Percentiles rank a stretch among this genome's conserved stretches.
Evolutionary conservation across 2,113 vertebrate genomes (phyloP).

Genomic region (Brachyhypopomus gauderio): DNA sequence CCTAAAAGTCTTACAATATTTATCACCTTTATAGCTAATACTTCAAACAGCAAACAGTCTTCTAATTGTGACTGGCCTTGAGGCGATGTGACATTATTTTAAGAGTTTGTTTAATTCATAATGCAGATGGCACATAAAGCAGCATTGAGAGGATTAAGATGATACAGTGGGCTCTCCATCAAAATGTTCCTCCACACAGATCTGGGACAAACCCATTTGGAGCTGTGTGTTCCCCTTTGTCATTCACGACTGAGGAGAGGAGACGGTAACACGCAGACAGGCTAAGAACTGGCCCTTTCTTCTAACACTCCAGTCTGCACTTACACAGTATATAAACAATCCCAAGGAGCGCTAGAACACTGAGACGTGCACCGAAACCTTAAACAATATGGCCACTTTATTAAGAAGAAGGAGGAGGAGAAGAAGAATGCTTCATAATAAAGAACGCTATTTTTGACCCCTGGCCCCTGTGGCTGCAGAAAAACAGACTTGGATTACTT

Average conservation of each 20-base stretch:
- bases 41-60: conserved; percentile 40
- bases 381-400: neutral
- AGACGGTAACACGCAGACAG: neutral
- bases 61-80: conserved; percentile 43
- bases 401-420: too few relatives aligned
- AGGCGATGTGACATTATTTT: conserved; percentile 37
- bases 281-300: conserved; percentile 1
- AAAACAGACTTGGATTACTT: too few relatives aligned
- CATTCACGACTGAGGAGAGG: conserved; percentile 24
- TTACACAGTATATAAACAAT: conserved; percentile 1
- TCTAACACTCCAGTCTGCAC: conserved; percentile 11
- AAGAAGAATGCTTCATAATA: too few relatives aligned
- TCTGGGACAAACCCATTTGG: conserved; percentile 47
- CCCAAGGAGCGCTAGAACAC: neutral
- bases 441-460: too few relatives aligned
- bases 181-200: conserved; percentile 46
- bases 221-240: conserved; percentile 27
- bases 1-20: conserved; percentile 41
- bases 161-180: conserved; percentile 40
- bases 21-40: conserved; percentile 43
- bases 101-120: conserved; percentile 50
- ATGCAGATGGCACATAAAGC: conserved; percentile 53
- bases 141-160: conserved; percentile 37
- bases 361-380: neutral
- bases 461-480: too few relatives aligned